A percentile compares a stretch with the other conserved stretches of the same genome.
Conservation (phyloP, 2,797 vertebrate species). For the Acropternis orthonyx region DNA sequence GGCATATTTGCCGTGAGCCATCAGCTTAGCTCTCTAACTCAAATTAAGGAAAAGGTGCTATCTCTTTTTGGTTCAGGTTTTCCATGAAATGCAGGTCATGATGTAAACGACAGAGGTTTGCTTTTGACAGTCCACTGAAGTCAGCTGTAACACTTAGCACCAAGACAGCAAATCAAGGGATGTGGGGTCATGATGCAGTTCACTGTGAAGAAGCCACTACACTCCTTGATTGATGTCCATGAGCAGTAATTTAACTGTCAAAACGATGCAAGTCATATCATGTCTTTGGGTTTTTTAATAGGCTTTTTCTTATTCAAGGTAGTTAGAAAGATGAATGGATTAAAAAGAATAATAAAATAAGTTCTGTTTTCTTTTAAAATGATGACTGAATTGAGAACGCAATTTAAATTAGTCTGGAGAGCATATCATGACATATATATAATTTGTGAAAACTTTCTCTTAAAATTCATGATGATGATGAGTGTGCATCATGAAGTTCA, state of each 20-base stretch:
- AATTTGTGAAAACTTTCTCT: not conserved
- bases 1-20: not conserved
- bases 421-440: not conserved
- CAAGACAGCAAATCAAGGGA: not conserved
- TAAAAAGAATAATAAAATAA: not conserved
- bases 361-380: not conserved
- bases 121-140: not conserved
- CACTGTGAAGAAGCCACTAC: not conserved
- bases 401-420: not conserved
- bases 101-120: not conserved
- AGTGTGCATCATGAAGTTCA: not conserved
- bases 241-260: not conserved
- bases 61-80: not conserved
- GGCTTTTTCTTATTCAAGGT: not conserved
- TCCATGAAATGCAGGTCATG: not conserved
- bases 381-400: not conserved
- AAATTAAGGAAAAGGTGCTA: not conserved
- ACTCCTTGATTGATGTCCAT: not conserved
- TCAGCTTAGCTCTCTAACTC: not conserved
- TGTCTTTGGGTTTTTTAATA: not conserved
- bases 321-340: not conserved
- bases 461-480: not conserved
- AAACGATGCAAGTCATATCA: not conserved
- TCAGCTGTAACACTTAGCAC: not conserved
- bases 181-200: not conserved